Evolutionary conservation across 2,113 vertebrate genomes (phyloP).

Genomic region (Telmatochromis sp.): DNA sequence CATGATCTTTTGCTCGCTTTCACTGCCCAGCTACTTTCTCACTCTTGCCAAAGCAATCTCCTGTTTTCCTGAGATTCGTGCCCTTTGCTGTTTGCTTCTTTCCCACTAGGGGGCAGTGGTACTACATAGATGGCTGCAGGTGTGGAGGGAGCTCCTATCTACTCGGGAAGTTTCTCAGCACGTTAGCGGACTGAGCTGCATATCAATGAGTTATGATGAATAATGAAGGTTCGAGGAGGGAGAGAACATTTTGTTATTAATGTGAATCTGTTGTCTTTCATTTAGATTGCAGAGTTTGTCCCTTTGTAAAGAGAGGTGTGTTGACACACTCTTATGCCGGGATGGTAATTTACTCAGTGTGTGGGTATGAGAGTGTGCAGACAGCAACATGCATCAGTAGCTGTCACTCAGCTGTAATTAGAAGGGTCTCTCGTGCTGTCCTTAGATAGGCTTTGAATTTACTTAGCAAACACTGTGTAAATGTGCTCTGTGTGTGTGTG

Average conservation of each 20-base stretch:
- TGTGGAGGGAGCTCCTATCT: not conserved
- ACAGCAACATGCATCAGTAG: conserved; percentile 6
- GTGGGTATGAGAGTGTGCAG: not conserved
- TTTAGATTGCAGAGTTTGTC: conserved; percentile 40
- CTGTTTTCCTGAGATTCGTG: not conserved
- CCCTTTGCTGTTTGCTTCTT: not conserved
- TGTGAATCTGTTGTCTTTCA: conserved; percentile 60
- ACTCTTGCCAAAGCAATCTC: not conserved
- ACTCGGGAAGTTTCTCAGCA: conserved; percentile 19
- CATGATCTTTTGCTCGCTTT: not conserved
- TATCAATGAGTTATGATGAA: conserved; percentile 54
- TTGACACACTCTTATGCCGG: conserved; percentile 36
- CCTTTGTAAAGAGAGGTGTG: conserved; percentile 45
- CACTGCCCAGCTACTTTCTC: not conserved
- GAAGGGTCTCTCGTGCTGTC: conserved; percentile 27
- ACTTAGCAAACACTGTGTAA: conserved; percentile 30
- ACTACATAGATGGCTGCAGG: conserved; percentile 1
- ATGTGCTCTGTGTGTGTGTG: not conserved
- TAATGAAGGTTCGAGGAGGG: conserved; percentile 41
- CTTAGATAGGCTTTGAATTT: conserved; percentile 40
- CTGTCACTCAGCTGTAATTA: conserved; percentile 57
- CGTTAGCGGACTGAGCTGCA: conserved; percentile 21
- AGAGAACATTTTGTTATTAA: conserved; percentile 47
- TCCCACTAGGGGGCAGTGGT: conserved; percentile 61
- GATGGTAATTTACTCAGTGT: conserved; percentile 30